Evolutionary conservation across 2,797 vertebrate species (phyloP).

Genomic region (Hoplostethus atlanticus): DNA sequence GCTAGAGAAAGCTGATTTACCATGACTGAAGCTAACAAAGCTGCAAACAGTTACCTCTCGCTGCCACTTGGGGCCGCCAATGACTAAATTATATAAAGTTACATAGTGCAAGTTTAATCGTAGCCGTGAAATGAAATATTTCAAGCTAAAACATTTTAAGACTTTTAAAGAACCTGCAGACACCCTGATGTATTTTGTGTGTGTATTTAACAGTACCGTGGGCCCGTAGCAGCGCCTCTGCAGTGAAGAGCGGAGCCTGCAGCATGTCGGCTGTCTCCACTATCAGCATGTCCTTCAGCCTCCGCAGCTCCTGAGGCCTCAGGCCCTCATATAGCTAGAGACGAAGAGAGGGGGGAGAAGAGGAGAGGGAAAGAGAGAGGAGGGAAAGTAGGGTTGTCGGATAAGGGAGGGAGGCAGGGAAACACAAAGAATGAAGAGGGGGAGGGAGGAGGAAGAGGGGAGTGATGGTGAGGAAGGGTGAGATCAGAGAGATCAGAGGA

Average conservation of each 20-base stretch:
- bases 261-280: slow-evolving; percentile 99
- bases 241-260: slow-evolving; percentile 97
- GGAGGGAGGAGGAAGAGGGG: too few species aligned
- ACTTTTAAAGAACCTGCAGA: too few species aligned
- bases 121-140: neutral
- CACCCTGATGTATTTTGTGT: neutral
- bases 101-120: neutral
- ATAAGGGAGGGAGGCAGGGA: neutral
- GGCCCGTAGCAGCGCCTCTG: slow-evolving; percentile 96
- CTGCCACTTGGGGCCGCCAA: too few species aligned
- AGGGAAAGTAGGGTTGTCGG: neutral
- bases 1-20: too few species aligned
- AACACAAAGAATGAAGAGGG: slow-evolving; percentile 7
- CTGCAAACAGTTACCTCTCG: too few species aligned
- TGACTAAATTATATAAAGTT: too few species aligned
- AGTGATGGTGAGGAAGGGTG: neutral
- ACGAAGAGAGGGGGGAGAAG: slow-evolving; percentile 26
- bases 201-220: slow-evolving; percentile 87
- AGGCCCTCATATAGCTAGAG: slow-evolving; percentile 94
- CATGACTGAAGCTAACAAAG: too few species aligned
- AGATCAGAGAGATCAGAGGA: neutral
- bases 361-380: slow-evolving; percentile 10
- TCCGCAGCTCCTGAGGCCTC: slow-evolving; percentile 94
- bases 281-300: slow-evolving; percentile 98
- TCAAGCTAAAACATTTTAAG: too few species aligned